Evolutionary conservation across 2,888 invertebrate genomes (phyloP), one percentile per base, ranked within the genome.

Genomic region (Eupsilia transversa): DNA sequence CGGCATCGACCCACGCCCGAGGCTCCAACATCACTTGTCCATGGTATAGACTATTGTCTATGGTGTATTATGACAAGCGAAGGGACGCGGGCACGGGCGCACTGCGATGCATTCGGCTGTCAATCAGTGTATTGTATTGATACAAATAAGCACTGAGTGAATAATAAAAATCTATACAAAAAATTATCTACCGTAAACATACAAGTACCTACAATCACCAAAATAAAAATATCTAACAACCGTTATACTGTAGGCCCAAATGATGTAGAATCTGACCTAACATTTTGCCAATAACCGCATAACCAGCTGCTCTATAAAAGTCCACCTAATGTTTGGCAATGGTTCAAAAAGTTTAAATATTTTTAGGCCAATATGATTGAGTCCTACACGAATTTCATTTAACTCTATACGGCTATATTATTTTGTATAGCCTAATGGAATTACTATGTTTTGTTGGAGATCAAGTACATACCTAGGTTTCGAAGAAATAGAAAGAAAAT

Each of bases 211-310:
- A 61, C 17, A n/a, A 65, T n/a, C n/a, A n/a, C 3, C 14, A 72
- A 61, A 61, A 35, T 30, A 46, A 56, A 43, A 56, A 38, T n/a
- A 52, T 27, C 27, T 43, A 49, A 23, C 33, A 17, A 3, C 9
- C 41, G 1, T n/a, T 43, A 14, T 63, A 63, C 43, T 38, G 23
- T 57, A 30, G 43, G 43, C 35, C 46, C 52, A 35, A 77, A 52
- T 79, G 61, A 82, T 46, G 70, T 82, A 68, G 52, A 77, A 77
- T 77, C 52, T 27, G 43, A 33, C 23, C 52, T 41, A 82, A 77
- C 78, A 4, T 82, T 77, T 46, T 82, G 82, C 78, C 82, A 77
- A 77, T 82, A 79, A 79, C 82, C 82, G 57, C 78, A 69, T 79
- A 77, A 77, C 78, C 77, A 77, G 56, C 61, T 61, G 82, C 61